A percentile compares a stretch with the other conserved stretches of the same genome.
Evolutionary conservation across 2,888 invertebrate genomes (phyloP).

Genomic region (Cacoxenus indagator): DNA sequence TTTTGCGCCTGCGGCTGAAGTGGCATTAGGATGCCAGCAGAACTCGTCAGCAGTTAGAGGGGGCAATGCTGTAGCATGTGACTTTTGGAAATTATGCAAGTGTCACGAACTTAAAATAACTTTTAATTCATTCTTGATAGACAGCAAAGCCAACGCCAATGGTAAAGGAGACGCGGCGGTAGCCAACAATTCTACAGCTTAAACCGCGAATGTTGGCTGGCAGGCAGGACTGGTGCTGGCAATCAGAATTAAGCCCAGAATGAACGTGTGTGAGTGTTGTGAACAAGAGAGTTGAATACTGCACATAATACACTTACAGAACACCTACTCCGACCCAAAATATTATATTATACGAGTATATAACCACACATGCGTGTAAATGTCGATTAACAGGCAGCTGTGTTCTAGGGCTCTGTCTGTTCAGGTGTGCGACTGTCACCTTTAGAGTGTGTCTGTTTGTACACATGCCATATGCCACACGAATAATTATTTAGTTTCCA

Average conservation of each 20-base stretch:
- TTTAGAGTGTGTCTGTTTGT: background rate
- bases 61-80: constrained; percentile 18
- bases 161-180: background rate
- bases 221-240: constrained; percentile 41
- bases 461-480: constrained; percentile 34
- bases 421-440: background rate
- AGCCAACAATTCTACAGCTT: background rate
- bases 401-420: background rate
- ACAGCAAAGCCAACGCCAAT: background rate
- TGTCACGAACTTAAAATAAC: constrained; percentile 67
- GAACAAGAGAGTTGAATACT: constrained; percentile 46
- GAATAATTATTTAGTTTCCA: constrained; percentile 62
- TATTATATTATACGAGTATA: constrained; percentile 52
- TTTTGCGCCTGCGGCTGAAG: background rate
- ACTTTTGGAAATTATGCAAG: constrained; percentile 55
- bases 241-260: too few species aligned
- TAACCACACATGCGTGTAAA: constrained; percentile 60
- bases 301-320: constrained; percentile 52
- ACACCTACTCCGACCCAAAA: background rate
- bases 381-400: constrained; percentile 50
- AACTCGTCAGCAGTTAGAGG: constrained; percentile 33
- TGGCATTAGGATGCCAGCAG: background rate
- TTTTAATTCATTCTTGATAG: constrained; percentile 65
- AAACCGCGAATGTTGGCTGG: background rate
- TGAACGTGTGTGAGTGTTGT: constrained; percentile 56